Conservation (phyloP, 1,140 invertebrate genomes). For the Bombus waltoni region DNA sequence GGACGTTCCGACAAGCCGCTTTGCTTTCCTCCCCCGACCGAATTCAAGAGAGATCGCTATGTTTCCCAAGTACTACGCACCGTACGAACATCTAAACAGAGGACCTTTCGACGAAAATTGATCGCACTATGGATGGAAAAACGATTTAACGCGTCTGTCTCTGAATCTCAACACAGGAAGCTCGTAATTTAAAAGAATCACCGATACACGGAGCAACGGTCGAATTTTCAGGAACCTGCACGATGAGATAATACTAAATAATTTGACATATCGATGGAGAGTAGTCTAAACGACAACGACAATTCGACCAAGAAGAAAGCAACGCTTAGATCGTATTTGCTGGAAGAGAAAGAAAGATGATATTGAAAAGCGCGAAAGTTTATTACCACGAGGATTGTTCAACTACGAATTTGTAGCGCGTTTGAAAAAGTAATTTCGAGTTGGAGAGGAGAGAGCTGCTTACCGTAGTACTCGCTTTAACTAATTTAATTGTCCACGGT, state of each 20-base stretch:
- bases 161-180: not conserved
- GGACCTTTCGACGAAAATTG: slow-evolving; percentile 8
- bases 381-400: not conserved
- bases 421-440: not conserved
- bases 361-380: not conserved
- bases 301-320: too few species aligned
- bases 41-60: not conserved
- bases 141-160: not conserved
- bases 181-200: too few species aligned
- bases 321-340: too few species aligned
- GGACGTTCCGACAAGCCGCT: not conserved
- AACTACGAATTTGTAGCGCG: not conserved
- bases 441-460: too few species aligned
- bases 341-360: too few species aligned
- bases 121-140: not conserved
- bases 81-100: not conserved
- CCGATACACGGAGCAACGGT: too few species aligned
- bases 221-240: too few species aligned
- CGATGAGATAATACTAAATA: too few species aligned
- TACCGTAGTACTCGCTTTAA: too few species aligned
- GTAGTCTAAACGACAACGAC: too few species aligned
- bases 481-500: too few species aligned
- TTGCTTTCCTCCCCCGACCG: not conserved
- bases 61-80: not conserved
- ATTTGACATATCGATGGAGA: too few species aligned